phyloP scores from a whole-genome alignment of 23 tunicate genomes.

The Trididemnum nubilum region DNA sequence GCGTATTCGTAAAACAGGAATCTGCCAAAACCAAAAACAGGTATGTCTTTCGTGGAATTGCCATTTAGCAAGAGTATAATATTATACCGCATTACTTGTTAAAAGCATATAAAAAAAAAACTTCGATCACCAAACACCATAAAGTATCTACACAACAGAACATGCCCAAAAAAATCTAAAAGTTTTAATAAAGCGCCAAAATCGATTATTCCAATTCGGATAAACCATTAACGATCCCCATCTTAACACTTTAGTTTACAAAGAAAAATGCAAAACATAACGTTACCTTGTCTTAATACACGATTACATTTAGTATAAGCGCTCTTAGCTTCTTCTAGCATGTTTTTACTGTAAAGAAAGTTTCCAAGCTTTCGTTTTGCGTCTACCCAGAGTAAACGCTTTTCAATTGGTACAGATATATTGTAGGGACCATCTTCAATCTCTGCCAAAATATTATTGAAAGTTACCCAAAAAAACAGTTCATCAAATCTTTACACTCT shows the following conservation, averaged over 20 bases:
- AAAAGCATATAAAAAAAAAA: too few relatives aligned
- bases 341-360: conserved; percentile 43
- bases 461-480: neutral
- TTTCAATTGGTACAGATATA: conserved; percentile 32
- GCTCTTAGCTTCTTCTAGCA: conserved; percentile 38
- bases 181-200: too few relatives aligned
- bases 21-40: too few relatives aligned
- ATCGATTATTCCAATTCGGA: too few relatives aligned
- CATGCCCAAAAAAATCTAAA: neutral
- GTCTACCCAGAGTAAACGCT: conserved; percentile 69
- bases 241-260: too few relatives aligned
- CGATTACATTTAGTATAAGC: conserved; percentile 58
- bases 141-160: too few relatives aligned
- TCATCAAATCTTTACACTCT: neutral
- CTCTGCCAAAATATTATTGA: conserved; percentile 35
- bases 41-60: too few relatives aligned
- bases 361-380: conserved; percentile 61
- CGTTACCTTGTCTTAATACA: conserved; percentile 52
- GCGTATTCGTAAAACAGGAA: too few relatives aligned
- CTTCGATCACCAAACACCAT: too few relatives aligned
- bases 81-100: too few relatives aligned
- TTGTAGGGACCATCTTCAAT: conserved; percentile 76
- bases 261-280: neutral
- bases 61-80: too few relatives aligned
- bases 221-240: too few relatives aligned